Evolutionary conservation across 2,113 vertebrate genomes (phyloP).

Genomic region (Vulpes ferrilata): DNA sequence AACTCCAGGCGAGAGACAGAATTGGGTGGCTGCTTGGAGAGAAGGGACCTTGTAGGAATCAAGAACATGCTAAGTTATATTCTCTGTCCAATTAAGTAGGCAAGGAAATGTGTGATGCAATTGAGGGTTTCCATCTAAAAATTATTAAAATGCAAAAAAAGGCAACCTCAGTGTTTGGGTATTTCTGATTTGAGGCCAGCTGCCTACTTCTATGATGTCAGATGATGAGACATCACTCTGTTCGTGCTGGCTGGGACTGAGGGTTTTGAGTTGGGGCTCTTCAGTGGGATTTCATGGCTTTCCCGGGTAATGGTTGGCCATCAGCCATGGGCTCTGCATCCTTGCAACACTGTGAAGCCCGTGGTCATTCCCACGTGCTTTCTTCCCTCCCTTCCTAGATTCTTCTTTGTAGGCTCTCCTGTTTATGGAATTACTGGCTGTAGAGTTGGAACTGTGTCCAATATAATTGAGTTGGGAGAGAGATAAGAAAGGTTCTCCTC

Average conservation of each 20-base stretch:
- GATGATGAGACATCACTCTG: background rate
- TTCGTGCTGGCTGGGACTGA: background rate
- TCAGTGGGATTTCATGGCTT: background rate
- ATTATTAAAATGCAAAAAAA: background rate
- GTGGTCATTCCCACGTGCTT: too few species aligned
- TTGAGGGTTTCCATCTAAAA: background rate
- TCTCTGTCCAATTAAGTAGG: background rate
- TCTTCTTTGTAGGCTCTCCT: background rate
- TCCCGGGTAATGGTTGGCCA: background rate
- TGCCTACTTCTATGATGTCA: background rate
- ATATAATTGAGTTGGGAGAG: background rate
- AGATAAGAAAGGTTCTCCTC: background rate
- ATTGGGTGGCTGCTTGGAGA: background rate
- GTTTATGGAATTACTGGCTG: background rate
- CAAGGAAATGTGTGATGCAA: background rate
- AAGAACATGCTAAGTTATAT: background rate
- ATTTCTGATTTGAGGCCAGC: background rate
- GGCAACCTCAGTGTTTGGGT: background rate
- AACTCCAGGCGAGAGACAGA: accelerated
- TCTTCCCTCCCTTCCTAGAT: background rate
- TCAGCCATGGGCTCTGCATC: background rate
- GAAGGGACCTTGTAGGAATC: accelerated
- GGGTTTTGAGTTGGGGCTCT: background rate
- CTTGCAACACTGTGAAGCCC: background rate
- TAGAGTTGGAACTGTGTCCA: background rate